Percentiles rank a stretch among this genome's conserved stretches.
These are phyloP conservation scores for Elephas maximus DNA, from an alignment of 2,113 vertebrate species.

Conservation along the genomic window DNA sequence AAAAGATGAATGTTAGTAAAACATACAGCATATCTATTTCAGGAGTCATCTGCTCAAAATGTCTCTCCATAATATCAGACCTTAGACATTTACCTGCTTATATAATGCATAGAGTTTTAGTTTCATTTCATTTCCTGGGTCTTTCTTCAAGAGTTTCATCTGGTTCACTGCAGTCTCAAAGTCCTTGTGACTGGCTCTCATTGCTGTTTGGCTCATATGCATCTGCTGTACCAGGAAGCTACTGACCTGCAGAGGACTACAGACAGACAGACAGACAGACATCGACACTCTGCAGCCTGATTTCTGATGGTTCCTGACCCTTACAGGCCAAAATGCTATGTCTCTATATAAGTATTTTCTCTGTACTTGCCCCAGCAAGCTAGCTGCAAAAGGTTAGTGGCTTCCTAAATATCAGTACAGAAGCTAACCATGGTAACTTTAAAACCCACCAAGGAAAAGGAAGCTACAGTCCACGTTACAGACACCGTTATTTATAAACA, in stretches of 20 bases:
- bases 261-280: background rate
- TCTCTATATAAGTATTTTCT: background rate
- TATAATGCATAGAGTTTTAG: slow-evolving; percentile 96
- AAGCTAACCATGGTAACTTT: background rate
- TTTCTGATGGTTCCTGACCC: background rate
- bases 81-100: slow-evolving; percentile 92
- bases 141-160: slow-evolving; percentile 92
- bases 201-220: slow-evolving; percentile 86
- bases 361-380: background rate
- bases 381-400: background rate
- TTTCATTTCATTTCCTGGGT: slow-evolving; percentile 95
- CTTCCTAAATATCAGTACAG: background rate
- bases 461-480: background rate
- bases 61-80: background rate
- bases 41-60: background rate
- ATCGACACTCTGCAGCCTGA: background rate
- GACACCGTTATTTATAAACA: background rate
- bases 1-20: background rate
- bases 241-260: slow-evolving; percentile 68
- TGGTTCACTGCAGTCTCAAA: slow-evolving; percentile 92
- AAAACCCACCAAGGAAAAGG: background rate
- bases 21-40: background rate
- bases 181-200: slow-evolving; percentile 90
- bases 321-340: background rate
- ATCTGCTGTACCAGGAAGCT: slow-evolving; percentile 80